Percentiles rank a stretch among this genome's conserved stretches.
phyloP scores from a whole-genome alignment of 2,888 invertebrate species.

The Micoletzkya japonica region DNA sequence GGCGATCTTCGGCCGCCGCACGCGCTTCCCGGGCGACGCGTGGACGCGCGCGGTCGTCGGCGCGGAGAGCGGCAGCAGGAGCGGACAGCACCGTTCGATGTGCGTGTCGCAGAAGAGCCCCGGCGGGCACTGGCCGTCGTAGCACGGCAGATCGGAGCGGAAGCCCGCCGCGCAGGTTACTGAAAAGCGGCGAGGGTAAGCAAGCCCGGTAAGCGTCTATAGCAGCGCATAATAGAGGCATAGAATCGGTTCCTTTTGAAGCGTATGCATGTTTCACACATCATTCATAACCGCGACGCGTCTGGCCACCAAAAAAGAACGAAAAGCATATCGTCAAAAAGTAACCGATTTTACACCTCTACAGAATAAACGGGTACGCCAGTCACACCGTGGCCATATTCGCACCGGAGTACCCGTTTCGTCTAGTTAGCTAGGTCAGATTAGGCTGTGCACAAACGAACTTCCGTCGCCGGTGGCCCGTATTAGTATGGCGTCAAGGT shows the following conservation, averaged over 20 bases:
- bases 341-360: too few species aligned
- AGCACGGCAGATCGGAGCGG: conserved; percentile 45
- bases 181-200: conserved; percentile 31
- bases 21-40: background rate
- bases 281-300: too few species aligned
- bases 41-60: conserved; percentile 19
- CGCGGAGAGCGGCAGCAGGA: conserved; percentile 54
- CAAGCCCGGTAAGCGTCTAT: conserved; percentile 3
- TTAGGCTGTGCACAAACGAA: conserved; percentile 31
- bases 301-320: too few species aligned
- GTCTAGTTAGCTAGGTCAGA: background rate
- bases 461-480: conserved; percentile 56
- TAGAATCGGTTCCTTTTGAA: too few species aligned
- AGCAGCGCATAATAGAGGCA: background rate
- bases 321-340: too few species aligned
- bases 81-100: conserved; percentile 56
- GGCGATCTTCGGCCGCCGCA: background rate
- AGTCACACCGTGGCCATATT: too few species aligned
- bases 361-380: too few species aligned
- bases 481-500: conserved; percentile 53
- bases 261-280: too few species aligned
- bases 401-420: too few species aligned
- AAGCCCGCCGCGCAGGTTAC: conserved; percentile 54
- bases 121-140: conserved; percentile 49
- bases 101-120: conserved; percentile 56